phyloP scores from a whole-genome alignment of 2,797 vertebrate genomes.

The Epinephelus coioides region DNA sequence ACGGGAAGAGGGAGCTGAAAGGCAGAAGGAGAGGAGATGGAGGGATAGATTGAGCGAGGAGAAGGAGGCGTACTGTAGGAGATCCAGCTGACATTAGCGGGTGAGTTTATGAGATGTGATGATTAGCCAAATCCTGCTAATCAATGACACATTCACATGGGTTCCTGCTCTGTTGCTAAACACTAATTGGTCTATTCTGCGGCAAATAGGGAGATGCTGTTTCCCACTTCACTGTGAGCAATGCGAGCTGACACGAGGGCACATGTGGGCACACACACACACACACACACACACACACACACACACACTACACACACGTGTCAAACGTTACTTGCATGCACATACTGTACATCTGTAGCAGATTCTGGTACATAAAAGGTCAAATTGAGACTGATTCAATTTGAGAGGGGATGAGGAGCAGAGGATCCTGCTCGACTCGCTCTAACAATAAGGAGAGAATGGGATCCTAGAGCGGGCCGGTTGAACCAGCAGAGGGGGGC shows the following conservation, averaged over 20 bases:
- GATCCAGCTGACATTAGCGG: conserved; percentile 84
- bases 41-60: conserved; percentile 68
- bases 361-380: conserved; percentile 83
- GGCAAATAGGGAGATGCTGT: conserved; percentile 85
- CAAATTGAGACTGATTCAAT: conserved; percentile 86
- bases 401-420: conserved; percentile 81
- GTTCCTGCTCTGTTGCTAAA: conserved; percentile 88
- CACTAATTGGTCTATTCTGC: conserved; percentile 89
- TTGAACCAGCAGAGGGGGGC: conserved; percentile 60
- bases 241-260: conserved; percentile 73
- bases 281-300: conserved; percentile 31
- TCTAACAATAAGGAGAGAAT: conserved; percentile 84
- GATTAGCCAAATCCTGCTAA: conserved; percentile 89
- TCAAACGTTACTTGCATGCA: conserved; percentile 65
- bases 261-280: conserved; percentile 57
- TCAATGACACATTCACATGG: conserved; percentile 89
- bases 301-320: conserved; percentile 36
- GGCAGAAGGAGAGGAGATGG: conserved; percentile 66
- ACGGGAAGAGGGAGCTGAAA: conserved; percentile 73
- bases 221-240: conserved; percentile 84
- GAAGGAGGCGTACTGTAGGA: conserved; percentile 76
- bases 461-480: conserved; percentile 76
- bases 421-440: conserved; percentile 74
- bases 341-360: conserved; percentile 81
- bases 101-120: conserved; percentile 84